Base-by-base conservation (phyloP, 1,140 invertebrate species). In the Microplitis mediator region DNA sequence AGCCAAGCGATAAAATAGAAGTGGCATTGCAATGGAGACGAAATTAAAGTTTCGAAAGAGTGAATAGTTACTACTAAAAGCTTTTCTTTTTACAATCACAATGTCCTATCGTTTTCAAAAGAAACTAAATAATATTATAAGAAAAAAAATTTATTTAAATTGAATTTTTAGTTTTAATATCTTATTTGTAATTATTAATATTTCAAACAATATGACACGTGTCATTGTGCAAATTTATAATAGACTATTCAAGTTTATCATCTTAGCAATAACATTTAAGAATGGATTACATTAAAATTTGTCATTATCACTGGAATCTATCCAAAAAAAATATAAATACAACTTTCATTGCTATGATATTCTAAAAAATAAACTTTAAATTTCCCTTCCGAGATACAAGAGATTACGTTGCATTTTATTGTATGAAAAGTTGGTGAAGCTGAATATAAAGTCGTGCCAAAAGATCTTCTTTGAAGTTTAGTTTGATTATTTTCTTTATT, bases 1-100 rank as follows among this genome's bases (percentile, higher is more conserved):
- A 45, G 61, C 61, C 36, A 63, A 63, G 61, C 61, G 35, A 63
- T 63, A 63, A 63, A 63, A 36, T 35, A 63, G 13, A 63, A 39
- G 35, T 45, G 35, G 34, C 14, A n/a, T 16, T 36, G 61, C 14
- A n/a, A n/a, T 13, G 61, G 35, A 39, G 35, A 35, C 14, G 36
- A 63, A 63, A 63, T 63, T 63, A 63, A 63, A 63, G 61, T 35
- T 45, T 35, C 61, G 13, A 31, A 36, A 14, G 61, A n/a, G 35
- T 39, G 35, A 63, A 34, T 35, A n/a, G 34, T 35, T 34, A 36
- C 36, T 45, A 6, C 35, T 45, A 35, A 39, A 34, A 34, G 58
- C 58, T 60, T 60, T 60, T 34, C 4, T 60, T 60, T 23, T 54
- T 54, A n/a, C 52, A 61, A 23, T 45, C 6, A 45, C 39, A 45